These are phyloP conservation scores for Oophaga sylvatica DNA, from an alignment of 2,797 vertebrate species.

Conservation along the genomic window DNA sequence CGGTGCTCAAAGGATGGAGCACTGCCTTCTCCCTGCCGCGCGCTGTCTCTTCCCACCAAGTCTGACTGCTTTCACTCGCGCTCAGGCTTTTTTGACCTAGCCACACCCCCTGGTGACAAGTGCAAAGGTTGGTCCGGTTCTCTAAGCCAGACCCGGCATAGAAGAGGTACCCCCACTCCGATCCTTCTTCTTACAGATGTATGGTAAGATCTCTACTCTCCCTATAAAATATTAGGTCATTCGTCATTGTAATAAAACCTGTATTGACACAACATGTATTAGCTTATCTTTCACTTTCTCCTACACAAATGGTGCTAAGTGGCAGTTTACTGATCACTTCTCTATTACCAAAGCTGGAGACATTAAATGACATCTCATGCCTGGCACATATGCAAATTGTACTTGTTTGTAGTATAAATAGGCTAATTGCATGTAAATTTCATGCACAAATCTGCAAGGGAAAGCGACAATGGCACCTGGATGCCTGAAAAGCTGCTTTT, in stretches of 20 bases:
- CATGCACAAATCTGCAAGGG: slow-evolving; percentile 38
- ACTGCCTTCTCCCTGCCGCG: too few species aligned
- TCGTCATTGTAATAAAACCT: background rate
- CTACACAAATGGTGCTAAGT: background rate
- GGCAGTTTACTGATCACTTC: background rate
- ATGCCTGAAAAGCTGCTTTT: slow-evolving; percentile 1
- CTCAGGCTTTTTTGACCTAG: too few species aligned
- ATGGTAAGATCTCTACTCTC: too few species aligned
- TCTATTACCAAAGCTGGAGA: background rate
- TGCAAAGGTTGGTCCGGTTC: too few species aligned
- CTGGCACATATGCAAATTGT: slow-evolving; percentile 27
- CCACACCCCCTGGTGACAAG: too few species aligned
- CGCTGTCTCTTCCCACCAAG: too few species aligned
- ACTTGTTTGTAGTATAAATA: slow-evolving; percentile 45
- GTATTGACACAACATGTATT: background rate
- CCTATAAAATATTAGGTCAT: too few species aligned
- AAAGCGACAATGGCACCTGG: slow-evolving; percentile 31
- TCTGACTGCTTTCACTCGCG: too few species aligned
- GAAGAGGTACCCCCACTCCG: too few species aligned
- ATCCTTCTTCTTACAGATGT: too few species aligned
- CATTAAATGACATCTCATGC: slow-evolving; percentile 24
- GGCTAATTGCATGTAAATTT: slow-evolving; percentile 50
- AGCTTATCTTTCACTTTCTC: background rate
- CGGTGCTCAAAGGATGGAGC: too few species aligned
- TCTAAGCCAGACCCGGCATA: too few species aligned